These are phyloP conservation scores for Blennius ocellaris DNA, from an alignment of 2,113 vertebrate genomes.

Conservation along the genomic window DNA sequence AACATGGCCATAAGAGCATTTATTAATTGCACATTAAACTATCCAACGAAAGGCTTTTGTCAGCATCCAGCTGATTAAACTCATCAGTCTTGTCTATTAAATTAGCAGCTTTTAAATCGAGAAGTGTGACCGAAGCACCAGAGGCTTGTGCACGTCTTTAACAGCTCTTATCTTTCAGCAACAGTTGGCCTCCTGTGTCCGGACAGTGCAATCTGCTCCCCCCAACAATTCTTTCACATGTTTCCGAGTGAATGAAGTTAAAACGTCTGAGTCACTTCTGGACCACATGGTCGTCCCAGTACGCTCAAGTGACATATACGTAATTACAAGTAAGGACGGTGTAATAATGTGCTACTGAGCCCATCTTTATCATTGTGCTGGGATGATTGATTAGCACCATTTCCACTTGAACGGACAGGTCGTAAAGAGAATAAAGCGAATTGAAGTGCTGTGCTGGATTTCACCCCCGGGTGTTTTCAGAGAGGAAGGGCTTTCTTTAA, in stretches of 20 bases:
- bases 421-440: conserved; percentile 48
- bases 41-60: conserved; percentile 67
- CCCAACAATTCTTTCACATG: background rate
- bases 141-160: conserved; percentile 47
- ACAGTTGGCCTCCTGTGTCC: conserved; percentile 41
- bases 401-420: conserved; percentile 57
- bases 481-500: background rate
- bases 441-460: conserved; percentile 47
- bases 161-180: conserved; percentile 58
- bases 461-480: conserved; percentile 40
- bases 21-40: conserved; percentile 79
- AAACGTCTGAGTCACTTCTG: background rate
- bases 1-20: conserved; percentile 66
- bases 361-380: conserved; percentile 56
- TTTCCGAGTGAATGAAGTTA: background rate
- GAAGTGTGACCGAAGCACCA: conserved; percentile 1
- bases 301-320: conserved; percentile 24
- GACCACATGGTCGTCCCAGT: background rate
- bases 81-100: conserved; percentile 74
- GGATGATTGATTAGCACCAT: conserved; percentile 69
- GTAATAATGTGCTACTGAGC: conserved; percentile 40
- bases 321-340: conserved; percentile 24
- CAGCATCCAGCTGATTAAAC: conserved; percentile 73
- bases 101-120: conserved; percentile 59
- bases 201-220: background rate